These are phyloP conservation scores for Bradypus variegatus DNA, from an alignment of 2,797 vertebrate genomes.

Conservation along the genomic window DNA sequence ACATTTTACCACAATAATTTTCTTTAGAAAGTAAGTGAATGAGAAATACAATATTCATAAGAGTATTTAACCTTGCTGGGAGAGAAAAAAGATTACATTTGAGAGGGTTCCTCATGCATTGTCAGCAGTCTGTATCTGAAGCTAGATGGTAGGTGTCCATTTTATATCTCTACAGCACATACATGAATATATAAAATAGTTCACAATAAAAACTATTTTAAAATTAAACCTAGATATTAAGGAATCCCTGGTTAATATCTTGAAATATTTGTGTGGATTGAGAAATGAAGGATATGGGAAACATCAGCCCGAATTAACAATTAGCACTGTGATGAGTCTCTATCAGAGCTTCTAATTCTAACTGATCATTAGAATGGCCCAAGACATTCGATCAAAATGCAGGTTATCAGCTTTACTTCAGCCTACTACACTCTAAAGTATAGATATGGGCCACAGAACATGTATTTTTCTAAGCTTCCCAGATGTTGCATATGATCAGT, in stretches of 20 bases:
- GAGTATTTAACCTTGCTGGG: not conserved
- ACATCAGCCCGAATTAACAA: not conserved
- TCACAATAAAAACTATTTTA: not conserved
- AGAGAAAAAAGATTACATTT: not conserved
- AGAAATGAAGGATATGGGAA: not conserved
- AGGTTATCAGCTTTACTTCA: not conserved
- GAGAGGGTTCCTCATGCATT: not conserved
- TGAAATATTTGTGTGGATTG: not conserved
- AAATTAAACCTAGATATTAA: not conserved
- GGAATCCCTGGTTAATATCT: not conserved
- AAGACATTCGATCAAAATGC: not conserved
- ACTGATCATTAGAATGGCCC: not conserved
- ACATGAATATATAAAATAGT: not conserved
- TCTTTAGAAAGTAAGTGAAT: not conserved
- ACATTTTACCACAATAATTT: not conserved
- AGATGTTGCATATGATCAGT: not conserved
- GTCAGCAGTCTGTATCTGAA: not conserved
- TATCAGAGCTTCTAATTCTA: not conserved
- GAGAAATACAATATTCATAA: not conserved
- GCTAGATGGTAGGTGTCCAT: not conserved
- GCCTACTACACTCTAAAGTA: not conserved
- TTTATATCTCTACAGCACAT: not conserved
- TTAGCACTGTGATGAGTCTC: not conserved
- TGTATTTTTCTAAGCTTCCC: not conserved
- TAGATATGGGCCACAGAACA: not conserved